These are phyloP conservation scores for Luidia sarsii DNA, from an alignment of 53 echinoderm and acorn worm species.

Conservation along the genomic window DNA sequence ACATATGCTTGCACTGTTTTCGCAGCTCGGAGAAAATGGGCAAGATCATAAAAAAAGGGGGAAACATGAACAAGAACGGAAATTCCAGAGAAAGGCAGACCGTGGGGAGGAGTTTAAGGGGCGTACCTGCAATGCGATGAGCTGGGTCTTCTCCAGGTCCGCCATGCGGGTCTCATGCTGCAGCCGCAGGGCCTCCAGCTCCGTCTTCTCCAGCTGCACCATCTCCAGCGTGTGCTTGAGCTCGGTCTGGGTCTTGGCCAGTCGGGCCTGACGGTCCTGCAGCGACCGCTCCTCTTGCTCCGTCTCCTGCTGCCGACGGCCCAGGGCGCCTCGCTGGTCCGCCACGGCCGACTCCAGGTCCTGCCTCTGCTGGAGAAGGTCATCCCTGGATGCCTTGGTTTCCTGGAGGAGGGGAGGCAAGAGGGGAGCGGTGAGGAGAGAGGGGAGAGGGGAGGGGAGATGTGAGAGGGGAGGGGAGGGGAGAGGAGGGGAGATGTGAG, in stretches of 20 bases:
- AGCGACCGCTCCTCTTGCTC: constrained; percentile 64
- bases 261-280: constrained; percentile 51
- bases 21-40: too few relatives aligned
- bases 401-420: constrained; percentile 77
- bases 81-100: too few relatives aligned
- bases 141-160: constrained; percentile 90
- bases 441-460: too few relatives aligned
- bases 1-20: too few relatives aligned
- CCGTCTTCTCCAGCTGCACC: constrained; percentile 96
- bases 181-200: constrained; percentile 82
- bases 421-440: too few relatives aligned
- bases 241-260: constrained; percentile 81
- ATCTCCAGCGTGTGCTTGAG: constrained; percentile 95
- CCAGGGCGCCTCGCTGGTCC: constrained; percentile 53
- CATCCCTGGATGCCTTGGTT: constrained; percentile 61
- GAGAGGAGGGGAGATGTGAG: too few relatives aligned
- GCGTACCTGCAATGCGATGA: constrained; percentile 76
- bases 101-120: too few relatives aligned
- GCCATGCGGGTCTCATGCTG: constrained; percentile 85
- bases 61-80: too few relatives aligned
- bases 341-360: constrained; percentile 45
- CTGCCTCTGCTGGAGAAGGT: constrained; percentile 63
- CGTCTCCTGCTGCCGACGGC: constrained; percentile 12
- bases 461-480: too few relatives aligned
- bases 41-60: too few relatives aligned